Conservation (phyloP, 2,888 invertebrate genomes). For the Cephalotes varians region DNA sequence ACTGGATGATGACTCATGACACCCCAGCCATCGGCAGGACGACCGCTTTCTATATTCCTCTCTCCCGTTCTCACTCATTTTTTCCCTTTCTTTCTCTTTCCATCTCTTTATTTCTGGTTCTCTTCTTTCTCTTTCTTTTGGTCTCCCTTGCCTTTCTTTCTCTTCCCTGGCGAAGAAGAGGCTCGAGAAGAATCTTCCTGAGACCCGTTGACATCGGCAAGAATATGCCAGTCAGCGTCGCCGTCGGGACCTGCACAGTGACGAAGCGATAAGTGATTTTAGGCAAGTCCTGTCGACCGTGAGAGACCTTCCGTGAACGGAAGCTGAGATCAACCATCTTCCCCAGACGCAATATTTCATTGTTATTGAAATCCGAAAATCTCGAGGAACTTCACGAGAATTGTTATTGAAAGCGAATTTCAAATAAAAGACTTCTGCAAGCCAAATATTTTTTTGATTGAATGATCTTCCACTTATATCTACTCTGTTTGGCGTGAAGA, state of each 20-base stretch:
- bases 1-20: conserved; percentile 81
- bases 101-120: background rate
- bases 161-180: conserved; percentile 32
- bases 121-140: conserved; percentile 44
- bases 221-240: conserved; percentile 71
- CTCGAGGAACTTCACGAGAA: background rate
- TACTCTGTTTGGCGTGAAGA: background rate
- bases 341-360: conserved; percentile 18
- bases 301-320: conserved; percentile 71
- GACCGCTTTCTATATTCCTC: conserved; percentile 32
- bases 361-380: conserved; percentile 3
- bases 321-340: conserved; percentile 63
- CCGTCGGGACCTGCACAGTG: conserved; percentile 65
- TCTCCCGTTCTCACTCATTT: background rate
- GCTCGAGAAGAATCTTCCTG: conserved; percentile 53
- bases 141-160: conserved; percentile 57
- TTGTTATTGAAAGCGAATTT: background rate
- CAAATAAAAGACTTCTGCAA: background rate
- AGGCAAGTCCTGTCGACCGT: conserved; percentile 57
- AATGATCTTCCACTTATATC: background rate
- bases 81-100: background rate
- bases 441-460: background rate
- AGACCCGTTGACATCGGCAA: conserved; percentile 72
- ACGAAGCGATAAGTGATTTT: conserved; percentile 67
- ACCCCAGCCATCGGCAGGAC: conserved; percentile 64